Evolutionary conservation across 2,888 invertebrate genomes (phyloP).

Genomic region (Chorisops tibialis): DNA sequence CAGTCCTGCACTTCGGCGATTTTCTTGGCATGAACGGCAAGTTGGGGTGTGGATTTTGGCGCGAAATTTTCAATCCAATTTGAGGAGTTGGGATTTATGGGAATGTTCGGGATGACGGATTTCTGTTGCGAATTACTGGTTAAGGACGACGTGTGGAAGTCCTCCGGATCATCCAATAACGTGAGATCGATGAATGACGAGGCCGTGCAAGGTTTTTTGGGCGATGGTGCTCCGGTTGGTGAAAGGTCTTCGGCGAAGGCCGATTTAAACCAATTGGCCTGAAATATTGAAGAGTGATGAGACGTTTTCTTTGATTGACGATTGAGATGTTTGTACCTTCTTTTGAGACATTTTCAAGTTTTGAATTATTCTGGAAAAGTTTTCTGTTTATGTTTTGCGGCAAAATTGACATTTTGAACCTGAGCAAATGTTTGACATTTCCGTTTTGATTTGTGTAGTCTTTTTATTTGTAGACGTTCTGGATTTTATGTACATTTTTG

Average conservation of each 20-base stretch:
- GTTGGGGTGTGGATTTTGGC: slow-evolving; percentile 59
- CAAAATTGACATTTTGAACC: background rate
- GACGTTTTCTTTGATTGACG: background rate
- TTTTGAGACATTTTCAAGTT: slow-evolving; percentile 4
- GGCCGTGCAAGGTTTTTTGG: background rate
- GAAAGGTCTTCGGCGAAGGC: background rate
- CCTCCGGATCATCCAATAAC: background rate
- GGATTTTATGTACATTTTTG: no score
- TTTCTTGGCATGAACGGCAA: slow-evolving; percentile 74
- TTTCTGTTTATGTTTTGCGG: background rate
- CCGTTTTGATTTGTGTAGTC: no score
- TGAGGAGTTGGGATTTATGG: background rate
- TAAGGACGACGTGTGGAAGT: background rate
- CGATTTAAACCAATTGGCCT: slow-evolving; percentile 20
- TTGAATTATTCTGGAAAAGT: background rate
- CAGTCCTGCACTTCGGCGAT: slow-evolving; percentile 69
- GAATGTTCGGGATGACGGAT: background rate
- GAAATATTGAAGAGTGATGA: background rate
- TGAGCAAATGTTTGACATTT: background rate
- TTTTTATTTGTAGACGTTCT: no score
- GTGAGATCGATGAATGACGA: slow-evolving; percentile 7
- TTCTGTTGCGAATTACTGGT: no score
- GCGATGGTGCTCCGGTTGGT: background rate
- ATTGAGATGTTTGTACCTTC: background rate
- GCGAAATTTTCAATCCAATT: slow-evolving; percentile 63